Evolutionary conservation across 2,888 invertebrate genomes (phyloP), one percentile per base, ranked within the genome.

Genomic region (Taenaris catops): DNA sequence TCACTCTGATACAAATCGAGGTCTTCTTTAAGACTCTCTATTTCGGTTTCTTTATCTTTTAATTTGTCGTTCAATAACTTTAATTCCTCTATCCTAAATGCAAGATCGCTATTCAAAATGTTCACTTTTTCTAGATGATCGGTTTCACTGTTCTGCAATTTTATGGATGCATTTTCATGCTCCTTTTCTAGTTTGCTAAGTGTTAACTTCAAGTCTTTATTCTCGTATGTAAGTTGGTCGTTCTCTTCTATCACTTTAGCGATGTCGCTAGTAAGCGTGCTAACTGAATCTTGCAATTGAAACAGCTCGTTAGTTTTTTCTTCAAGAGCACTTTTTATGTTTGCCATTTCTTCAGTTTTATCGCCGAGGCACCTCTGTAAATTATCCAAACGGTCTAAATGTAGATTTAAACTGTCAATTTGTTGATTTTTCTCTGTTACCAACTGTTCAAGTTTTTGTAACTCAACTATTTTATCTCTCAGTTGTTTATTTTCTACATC

Each of bases 351-450:
- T 36, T 86, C 75, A 25, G 83, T 76, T 71, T 87, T 75, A 60
- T 88, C 89, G 20, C 73, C 69, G 0, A 87, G 62, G 43, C 86
- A 71, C 44, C 89, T 78, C 38, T 88, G 87, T 23, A 90, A 39
- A 42, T 84, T 78, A 18, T 87, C 83, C 1, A 88, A 56, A 49
- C 84, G 70, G 28, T 86, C 83, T 29, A 88, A 56, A 49, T 87
- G 87, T 49, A 79, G 78, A 41, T 87, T 89, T 24, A 89, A 53
- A 37, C 76, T 87, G 29, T 80, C 84, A 14, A 88, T 89, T 42
- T 88, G 89, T 24, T 76, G 75, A 42, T 88, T 88, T 49, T 91
- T 87, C 39, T 90, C 89, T 1, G 84, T 78, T 1, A 91, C 74
- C 4, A 89, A 65, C 38, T 79, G 88, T 51, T 90, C 88, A 31